Conservation (phyloP, 2,888 invertebrate genomes). For the Griposia aprilina region DNA sequence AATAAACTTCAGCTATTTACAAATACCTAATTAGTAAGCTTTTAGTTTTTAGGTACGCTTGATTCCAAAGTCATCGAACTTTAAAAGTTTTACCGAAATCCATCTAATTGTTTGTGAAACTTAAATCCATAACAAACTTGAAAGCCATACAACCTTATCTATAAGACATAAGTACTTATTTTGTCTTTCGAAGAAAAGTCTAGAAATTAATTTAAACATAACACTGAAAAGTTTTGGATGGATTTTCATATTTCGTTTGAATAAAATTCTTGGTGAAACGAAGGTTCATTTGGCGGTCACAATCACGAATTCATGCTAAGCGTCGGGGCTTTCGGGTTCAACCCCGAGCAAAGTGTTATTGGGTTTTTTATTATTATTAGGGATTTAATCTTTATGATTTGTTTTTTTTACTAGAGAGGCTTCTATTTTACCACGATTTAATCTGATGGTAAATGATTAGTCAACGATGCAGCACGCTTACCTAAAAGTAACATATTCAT, state of each 20-base stretch:
- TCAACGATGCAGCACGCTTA: no score
- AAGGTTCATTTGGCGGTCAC: not conserved
- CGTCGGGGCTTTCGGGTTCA: not conserved
- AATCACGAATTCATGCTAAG: not conserved
- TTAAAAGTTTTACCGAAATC: not conserved
- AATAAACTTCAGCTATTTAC: not conserved
- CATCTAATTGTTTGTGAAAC: not conserved
- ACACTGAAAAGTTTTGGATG: not conserved
- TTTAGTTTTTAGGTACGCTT: no score
- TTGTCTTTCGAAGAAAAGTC: conserved; percentile 2
- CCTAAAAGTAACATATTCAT: not conserved
- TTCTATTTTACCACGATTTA: not conserved
- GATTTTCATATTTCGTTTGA: not conserved
- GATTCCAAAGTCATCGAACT: conserved; percentile 1
- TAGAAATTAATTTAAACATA: not conserved
- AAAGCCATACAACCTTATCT: not conserved
- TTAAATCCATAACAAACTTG: conserved; percentile 24
- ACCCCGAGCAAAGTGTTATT: not conserved
- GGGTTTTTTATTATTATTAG: not conserved
- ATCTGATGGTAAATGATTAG: not conserved
- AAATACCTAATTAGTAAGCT: not conserved
- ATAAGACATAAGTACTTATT: not conserved
- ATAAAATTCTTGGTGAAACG: not conserved
- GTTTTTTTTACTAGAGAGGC: no score
- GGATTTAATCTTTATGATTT: not conserved